Conservation (phyloP, 1,140 invertebrate genomes). For the Ephestia elutella region DNA sequence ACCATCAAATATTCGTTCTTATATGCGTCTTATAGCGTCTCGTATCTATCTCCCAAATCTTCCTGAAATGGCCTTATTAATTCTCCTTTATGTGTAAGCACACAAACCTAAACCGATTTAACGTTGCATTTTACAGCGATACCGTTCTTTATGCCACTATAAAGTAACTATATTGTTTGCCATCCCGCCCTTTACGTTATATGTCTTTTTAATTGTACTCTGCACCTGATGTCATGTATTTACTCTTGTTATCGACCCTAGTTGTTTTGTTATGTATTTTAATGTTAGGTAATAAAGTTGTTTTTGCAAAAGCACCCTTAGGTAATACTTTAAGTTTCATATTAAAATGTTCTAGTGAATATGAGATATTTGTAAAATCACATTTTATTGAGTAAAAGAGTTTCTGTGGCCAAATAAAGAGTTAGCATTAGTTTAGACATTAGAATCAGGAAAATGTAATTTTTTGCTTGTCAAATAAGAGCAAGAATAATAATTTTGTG, state of each 20-base stretch:
- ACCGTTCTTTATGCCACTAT: conserved; percentile 68
- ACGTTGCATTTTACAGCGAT: conserved; percentile 49
- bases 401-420: too few relatives aligned
- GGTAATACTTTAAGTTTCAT: too few relatives aligned
- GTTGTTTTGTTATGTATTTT: conserved; percentile 34
- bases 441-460: too few relatives aligned
- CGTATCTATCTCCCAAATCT: conserved; percentile 53
- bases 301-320: background rate
- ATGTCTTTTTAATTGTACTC: conserved; percentile 55
- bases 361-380: too few relatives aligned
- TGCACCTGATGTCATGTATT: conserved; percentile 56
- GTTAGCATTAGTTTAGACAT: too few relatives aligned
- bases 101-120: conserved; percentile 59
- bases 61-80: conserved; percentile 70
- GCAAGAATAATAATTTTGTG: too few relatives aligned
- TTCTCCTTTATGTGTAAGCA: conserved; percentile 66
- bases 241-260: conserved; percentile 18
- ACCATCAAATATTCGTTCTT: background rate
- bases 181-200: background rate
- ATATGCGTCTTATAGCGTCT: conserved; percentile 18
- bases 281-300: conserved; percentile 15
- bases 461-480: too few relatives aligned
- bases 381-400: too few relatives aligned
- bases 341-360: too few relatives aligned
- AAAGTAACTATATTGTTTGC: conserved; percentile 35